These are phyloP conservation scores for Cephalopterus ornatus DNA, from an alignment of 2,113 vertebrate genomes.

Conservation along the genomic window DNA sequence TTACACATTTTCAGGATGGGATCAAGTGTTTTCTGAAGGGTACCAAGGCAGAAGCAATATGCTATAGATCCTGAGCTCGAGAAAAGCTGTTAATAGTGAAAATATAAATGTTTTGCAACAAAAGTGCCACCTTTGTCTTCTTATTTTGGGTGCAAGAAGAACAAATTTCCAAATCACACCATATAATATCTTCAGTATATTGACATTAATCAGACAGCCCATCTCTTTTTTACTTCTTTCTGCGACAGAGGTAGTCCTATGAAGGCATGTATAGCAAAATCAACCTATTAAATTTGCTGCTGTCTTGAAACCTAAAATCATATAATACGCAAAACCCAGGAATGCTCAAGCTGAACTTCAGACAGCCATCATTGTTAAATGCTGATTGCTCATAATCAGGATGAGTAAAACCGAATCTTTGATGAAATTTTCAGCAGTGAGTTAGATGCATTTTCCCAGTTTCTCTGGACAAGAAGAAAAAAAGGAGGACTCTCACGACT, in stretches of 20 bases:
- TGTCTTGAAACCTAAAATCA: neutral
- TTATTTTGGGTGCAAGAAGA: neutral
- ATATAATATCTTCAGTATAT: neutral
- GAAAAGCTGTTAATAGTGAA: neutral
- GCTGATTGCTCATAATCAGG: constrained; percentile 21
- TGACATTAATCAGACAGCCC: neutral
- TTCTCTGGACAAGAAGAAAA: neutral
- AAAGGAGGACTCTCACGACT: neutral
- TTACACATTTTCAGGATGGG: neutral
- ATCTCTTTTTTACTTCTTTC: neutral
- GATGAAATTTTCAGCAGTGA: neutral
- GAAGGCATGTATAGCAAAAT: neutral
- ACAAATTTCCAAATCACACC: neutral
- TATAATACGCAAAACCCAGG: neutral
- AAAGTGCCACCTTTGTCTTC: neutral
- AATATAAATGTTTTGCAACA: neutral
- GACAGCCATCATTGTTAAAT: neutral
- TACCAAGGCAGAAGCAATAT: neutral
- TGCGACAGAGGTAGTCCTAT: neutral
- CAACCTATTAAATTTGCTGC: neutral
- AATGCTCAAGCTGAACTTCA: neutral
- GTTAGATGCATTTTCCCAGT: neutral
- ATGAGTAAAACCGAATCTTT: neutral
- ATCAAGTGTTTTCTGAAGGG: neutral
- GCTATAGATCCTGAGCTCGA: neutral